Evolutionary conservation across 2,888 invertebrate species (phyloP).

Genomic region (Phengaris arion): DNA sequence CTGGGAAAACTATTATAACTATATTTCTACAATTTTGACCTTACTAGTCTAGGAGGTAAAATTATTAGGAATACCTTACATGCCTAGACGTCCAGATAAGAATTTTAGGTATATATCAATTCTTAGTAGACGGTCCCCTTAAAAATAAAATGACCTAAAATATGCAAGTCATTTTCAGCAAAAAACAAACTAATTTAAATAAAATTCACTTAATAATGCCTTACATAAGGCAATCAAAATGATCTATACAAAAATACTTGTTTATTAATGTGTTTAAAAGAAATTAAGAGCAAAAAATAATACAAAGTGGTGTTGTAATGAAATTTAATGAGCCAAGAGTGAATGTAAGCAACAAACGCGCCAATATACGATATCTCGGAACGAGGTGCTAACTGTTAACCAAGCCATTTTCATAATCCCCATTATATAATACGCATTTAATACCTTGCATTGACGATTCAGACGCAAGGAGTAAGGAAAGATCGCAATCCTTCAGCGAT

Average conservation of each 20-base stretch:
- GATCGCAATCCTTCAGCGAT: too few species aligned
- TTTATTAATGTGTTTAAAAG: neutral
- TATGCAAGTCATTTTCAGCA: neutral
- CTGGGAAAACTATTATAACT: too few species aligned
- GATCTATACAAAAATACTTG: neutral
- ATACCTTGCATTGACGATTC: neutral
- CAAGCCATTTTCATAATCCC: slow-evolving; percentile 22
- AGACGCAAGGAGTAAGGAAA: neutral
- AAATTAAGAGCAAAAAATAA: slow-evolving; percentile 31
- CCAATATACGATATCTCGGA: slow-evolving; percentile 17
- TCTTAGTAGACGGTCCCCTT: too few species aligned
- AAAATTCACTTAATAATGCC: neutral
- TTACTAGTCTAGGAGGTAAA: too few species aligned
- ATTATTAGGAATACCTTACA: too few species aligned
- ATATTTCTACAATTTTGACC: too few species aligned
- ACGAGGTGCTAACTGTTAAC: slow-evolving; percentile 27
- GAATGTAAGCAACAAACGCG: slow-evolving; percentile 29
- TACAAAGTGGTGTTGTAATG: slow-evolving; percentile 35
- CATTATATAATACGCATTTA: slow-evolving; percentile 16
- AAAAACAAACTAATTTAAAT: slow-evolving; percentile 7
- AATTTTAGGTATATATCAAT: too few species aligned
- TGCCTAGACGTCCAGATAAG: too few species aligned
- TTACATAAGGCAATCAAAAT: slow-evolving; percentile 2
- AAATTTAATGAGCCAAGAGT: slow-evolving; percentile 40
- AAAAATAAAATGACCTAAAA: neutral